Conservation (phyloP, 2,113 vertebrate genomes). For the Coregonus clupeaformis region DNA sequence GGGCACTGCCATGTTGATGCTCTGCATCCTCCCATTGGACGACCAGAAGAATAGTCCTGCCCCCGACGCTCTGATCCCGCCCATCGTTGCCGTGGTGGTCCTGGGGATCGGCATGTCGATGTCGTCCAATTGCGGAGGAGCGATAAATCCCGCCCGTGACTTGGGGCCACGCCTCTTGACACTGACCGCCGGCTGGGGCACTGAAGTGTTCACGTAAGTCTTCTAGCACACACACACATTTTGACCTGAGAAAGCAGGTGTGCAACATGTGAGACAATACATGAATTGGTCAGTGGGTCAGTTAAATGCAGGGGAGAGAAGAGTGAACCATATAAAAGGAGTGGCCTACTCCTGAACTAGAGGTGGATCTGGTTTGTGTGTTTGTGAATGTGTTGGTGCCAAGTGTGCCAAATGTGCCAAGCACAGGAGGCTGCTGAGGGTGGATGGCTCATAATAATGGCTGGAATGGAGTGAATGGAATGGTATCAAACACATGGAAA, state of each 20-base stretch:
- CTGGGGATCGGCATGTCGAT: slow-evolving; percentile 76
- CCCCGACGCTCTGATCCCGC: slow-evolving; percentile 73
- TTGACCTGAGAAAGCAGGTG: no score
- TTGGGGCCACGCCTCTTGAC: slow-evolving; percentile 85
- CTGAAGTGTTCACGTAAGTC: slow-evolving; percentile 78
- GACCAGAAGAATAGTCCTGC: slow-evolving; percentile 76
- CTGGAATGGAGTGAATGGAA: no score
- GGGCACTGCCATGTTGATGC: slow-evolving; percentile 73
- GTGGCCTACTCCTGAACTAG: no score
- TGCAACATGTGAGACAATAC: no score
- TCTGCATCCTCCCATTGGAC: slow-evolving; percentile 72
- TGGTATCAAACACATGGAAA: no score
- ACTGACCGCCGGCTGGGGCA: slow-evolving; percentile 83
- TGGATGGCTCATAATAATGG: no score
- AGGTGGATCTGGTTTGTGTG: no score
- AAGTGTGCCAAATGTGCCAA: no score
- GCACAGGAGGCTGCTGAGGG: not conserved
- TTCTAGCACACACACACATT: not conserved
- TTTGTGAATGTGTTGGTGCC: no score
- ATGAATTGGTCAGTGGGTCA: no score
- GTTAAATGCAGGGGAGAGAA: no score
- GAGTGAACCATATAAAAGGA: no score
- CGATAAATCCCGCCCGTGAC: slow-evolving; percentile 86
- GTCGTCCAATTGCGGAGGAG: slow-evolving; percentile 79
- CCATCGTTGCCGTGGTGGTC: slow-evolving; percentile 72